These are phyloP conservation scores for Eutolmus rufibarbis DNA, from an alignment of 2,888 invertebrate species.

Conservation along the genomic window DNA sequence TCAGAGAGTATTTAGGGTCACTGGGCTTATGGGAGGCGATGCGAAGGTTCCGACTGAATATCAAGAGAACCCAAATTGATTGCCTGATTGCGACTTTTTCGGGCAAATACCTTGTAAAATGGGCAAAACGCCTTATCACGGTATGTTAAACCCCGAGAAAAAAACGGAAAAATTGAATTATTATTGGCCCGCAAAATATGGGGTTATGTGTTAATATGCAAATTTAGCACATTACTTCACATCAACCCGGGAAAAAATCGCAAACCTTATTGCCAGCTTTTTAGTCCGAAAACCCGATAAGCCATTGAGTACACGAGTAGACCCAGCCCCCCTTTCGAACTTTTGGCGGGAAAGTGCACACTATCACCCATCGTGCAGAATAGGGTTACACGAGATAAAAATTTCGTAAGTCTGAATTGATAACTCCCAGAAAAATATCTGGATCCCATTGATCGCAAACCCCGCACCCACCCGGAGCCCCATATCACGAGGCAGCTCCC, in stretches of 20 bases:
- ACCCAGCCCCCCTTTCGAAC: not conserved
- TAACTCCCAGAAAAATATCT: not conserved
- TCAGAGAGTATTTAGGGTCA: not conserved
- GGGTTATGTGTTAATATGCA: not conserved
- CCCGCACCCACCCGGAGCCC: not conserved
- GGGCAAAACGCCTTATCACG: not conserved
- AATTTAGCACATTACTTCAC: not conserved
- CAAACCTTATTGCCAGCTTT: not conserved
- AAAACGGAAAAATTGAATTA: not conserved
- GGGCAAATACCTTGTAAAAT: not conserved
- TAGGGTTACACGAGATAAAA: not conserved
- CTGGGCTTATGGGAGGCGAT: not conserved
- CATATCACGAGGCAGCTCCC: not conserved
- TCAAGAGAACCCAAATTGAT: not conserved
- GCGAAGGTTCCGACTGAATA: not conserved
- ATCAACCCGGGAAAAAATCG: not conserved
- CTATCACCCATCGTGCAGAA: not conserved
- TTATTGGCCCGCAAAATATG: not conserved
- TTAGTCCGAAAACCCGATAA: not conserved
- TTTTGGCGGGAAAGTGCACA: not conserved
- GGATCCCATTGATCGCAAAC: not conserved
- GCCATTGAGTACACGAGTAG: not conserved
- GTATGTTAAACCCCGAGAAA: not conserved
- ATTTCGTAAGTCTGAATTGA: not conserved
- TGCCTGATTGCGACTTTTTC: not conserved